These are phyloP conservation scores for Cygnus buccinator DNA, from an alignment of 2,113 vertebrate species.

Conservation along the genomic window DNA sequence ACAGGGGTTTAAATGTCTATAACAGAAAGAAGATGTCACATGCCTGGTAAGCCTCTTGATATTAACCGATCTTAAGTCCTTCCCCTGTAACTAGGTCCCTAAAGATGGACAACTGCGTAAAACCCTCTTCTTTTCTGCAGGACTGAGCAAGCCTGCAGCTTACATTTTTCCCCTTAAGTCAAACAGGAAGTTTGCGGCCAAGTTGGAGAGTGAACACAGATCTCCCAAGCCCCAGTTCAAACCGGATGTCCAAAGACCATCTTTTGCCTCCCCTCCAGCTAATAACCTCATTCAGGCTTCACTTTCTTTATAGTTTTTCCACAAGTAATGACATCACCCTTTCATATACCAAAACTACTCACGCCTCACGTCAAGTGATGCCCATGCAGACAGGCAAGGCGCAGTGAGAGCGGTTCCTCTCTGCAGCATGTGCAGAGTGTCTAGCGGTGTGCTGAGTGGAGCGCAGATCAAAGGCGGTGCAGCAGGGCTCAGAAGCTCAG, in stretches of 20 bases:
- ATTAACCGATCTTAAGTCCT: background rate
- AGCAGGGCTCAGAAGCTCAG: background rate
- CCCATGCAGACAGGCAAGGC: background rate
- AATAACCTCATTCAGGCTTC: background rate
- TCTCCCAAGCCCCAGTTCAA: background rate
- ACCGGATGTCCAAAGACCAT: background rate
- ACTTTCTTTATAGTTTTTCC: background rate
- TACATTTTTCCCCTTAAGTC: background rate
- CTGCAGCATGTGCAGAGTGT: background rate
- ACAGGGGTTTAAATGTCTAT: fast-evolving
- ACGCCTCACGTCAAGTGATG: background rate
- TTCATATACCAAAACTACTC: background rate
- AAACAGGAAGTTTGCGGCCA: background rate
- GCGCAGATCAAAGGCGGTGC: constrained; percentile 8
- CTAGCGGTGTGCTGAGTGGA: background rate
- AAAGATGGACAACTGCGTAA: background rate
- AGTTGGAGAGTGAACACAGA: background rate
- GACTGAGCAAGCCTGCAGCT: background rate
- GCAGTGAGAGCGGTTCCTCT: background rate
- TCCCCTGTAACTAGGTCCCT: background rate
- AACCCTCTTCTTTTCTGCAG: background rate
- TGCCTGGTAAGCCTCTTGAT: background rate
- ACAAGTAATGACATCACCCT: background rate
- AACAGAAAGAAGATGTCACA: background rate
- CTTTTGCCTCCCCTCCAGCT: background rate